Evolutionary conservation across 1,140 invertebrate genomes (phyloP).

Genomic region (Diprion similis): DNA sequence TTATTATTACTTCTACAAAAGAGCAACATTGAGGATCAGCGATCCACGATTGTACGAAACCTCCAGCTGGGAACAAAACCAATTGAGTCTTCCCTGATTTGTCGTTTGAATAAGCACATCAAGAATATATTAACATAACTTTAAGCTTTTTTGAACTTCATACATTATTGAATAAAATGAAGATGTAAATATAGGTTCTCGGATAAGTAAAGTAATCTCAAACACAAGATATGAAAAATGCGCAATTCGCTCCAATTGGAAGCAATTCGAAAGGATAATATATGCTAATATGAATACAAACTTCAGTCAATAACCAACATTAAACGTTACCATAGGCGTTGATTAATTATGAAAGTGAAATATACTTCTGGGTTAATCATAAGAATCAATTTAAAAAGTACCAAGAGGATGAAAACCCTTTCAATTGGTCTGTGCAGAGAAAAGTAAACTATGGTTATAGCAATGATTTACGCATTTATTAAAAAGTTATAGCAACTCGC

Average conservation of each 20-base stretch:
- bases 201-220: too few relatives aligned
- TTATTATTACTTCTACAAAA: slow-evolving; percentile 79
- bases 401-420: too few relatives aligned
- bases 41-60: slow-evolving; percentile 79
- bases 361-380: too few relatives aligned
- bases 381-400: too few relatives aligned
- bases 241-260: background rate
- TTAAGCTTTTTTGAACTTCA: slow-evolving; percentile 14
- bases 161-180: background rate
- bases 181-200: background rate
- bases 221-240: background rate
- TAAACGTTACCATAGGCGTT: too few relatives aligned
- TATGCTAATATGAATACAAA: background rate
- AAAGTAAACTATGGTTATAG: too few relatives aligned
- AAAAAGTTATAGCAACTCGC: too few relatives aligned
- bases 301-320: background rate
- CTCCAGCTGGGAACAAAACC: slow-evolving; percentile 71
- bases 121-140: slow-evolving; percentile 20
- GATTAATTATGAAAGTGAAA: too few relatives aligned
- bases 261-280: background rate
- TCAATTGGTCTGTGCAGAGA: too few relatives aligned
- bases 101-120: slow-evolving; percentile 19
- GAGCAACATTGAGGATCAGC: slow-evolving; percentile 71
- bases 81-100: slow-evolving; percentile 48
- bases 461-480: too few relatives aligned